Evolutionary conservation across 92 coral and sea anemone genomes (phyloP).

Genomic region (Zoanthus solanderi): DNA sequence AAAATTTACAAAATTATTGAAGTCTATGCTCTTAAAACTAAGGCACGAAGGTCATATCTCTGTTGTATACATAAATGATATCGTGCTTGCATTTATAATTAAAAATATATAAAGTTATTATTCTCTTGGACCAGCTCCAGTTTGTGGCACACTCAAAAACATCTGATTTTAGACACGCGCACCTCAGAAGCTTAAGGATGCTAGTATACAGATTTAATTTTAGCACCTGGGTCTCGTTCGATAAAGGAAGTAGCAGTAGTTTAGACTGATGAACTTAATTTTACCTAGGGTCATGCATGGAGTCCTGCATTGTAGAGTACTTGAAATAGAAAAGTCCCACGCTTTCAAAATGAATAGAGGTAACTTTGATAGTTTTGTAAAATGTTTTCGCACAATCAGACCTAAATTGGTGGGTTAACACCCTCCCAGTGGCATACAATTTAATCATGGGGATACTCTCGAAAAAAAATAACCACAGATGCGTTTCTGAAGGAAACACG

Average conservation of each 20-base stretch:
- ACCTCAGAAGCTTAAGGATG: background rate
- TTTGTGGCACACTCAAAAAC: background rate
- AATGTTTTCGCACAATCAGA: background rate
- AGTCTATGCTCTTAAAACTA: conserved; percentile 5
- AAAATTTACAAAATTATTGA: conserved; percentile 5
- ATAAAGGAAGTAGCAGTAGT: background rate
- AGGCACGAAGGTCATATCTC: background rate
- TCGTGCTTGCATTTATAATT: conserved; percentile 3
- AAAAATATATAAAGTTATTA: too few species aligned
- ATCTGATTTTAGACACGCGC: background rate
- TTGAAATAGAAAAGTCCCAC: conserved; percentile 49
- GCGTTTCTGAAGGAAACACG: conserved; percentile 50
- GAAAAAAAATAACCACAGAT: conserved; percentile 58
- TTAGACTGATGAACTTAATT: background rate
- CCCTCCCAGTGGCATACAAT: conserved; percentile 47
- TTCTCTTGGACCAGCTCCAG: too few species aligned
- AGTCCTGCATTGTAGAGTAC: conserved; percentile 57
- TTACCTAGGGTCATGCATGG: conserved; percentile 57
- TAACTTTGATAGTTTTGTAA: conserved; percentile 11
- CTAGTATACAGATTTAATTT: background rate
- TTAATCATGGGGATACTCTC: conserved; percentile 47
- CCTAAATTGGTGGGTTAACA: conserved; percentile 51
- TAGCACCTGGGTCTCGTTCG: background rate
- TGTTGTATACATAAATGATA: conserved; percentile 7
- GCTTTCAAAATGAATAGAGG: conserved; percentile 43